Percentiles rank a stretch among this genome's conserved stretches.
Evolutionary conservation across 2,113 vertebrate genomes (phyloP).

Genomic region (Rhabdomys dilectus): DNA sequence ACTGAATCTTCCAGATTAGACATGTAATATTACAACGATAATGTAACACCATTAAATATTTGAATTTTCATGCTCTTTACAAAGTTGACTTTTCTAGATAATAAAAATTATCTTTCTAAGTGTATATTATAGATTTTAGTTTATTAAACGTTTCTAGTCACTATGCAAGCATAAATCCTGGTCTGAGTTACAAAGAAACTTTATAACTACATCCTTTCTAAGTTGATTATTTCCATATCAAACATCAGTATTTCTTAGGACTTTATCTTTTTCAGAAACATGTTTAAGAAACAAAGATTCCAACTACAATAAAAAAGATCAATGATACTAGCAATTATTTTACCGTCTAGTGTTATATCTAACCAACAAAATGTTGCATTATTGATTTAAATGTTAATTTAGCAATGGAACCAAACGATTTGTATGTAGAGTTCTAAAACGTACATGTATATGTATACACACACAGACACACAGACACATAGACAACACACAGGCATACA

Average conservation of each 20-base stretch:
- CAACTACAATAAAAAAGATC: neutral
- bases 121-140: neutral
- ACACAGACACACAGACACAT: no score
- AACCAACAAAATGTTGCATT: neutral
- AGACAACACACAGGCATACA: no score
- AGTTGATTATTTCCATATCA: neutral
- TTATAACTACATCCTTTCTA: neutral
- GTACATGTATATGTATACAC: neutral
- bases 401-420: neutral
- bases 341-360: neutral
- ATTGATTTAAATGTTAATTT: neutral
- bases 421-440: neutral
- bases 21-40: neutral
- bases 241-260: neutral
- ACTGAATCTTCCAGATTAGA: neutral
- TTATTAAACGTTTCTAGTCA: constrained; percentile 15
- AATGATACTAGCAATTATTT: neutral
- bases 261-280: neutral
- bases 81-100: neutral
- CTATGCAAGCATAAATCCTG: neutral
- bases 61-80: neutral
- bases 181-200: neutral
- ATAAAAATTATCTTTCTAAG: neutral
- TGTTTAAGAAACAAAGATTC: neutral
- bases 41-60: neutral